Evolutionary conservation across 2,113 vertebrate species (phyloP).

Genomic region (Phaethon lepturus): DNA sequence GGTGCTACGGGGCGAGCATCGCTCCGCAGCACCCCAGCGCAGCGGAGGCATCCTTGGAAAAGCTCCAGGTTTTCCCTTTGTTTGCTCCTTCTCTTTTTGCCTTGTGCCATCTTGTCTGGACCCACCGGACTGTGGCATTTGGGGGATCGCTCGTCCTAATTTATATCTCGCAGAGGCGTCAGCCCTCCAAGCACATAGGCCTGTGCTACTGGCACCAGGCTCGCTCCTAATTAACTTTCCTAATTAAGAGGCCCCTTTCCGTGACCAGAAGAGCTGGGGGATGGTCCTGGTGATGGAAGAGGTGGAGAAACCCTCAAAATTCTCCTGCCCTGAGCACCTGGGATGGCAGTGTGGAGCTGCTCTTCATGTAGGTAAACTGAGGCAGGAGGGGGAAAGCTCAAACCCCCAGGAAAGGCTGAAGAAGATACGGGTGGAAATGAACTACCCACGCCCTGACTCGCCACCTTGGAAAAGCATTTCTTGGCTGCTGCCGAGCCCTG

Average conservation of each 20-base stretch:
- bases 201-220: not conserved
- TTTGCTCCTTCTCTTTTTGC: not conserved
- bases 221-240: not conserved
- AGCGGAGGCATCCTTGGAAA: not conserved
- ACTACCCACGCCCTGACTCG: not conserved
- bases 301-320: not conserved
- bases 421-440: not conserved
- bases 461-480: not conserved
- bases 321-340: rapidly evolving
- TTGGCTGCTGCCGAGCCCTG: not conserved
- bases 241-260: not conserved
- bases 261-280: not conserved
- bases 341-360: not conserved
- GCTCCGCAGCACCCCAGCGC: rapidly evolving
- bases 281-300: not conserved
- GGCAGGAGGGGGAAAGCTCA: not conserved
- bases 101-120: not conserved
- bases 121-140: not conserved
- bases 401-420: not conserved
- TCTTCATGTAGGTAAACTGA: not conserved
- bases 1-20: not conserved
- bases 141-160: not conserved
- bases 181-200: not conserved
- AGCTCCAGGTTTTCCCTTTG: not conserved
- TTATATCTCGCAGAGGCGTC: not conserved